Evolutionary conservation across 1,140 invertebrate species (phyloP), one percentile per base, ranked within the genome.

Genomic region (Musca vetustissima): DNA sequence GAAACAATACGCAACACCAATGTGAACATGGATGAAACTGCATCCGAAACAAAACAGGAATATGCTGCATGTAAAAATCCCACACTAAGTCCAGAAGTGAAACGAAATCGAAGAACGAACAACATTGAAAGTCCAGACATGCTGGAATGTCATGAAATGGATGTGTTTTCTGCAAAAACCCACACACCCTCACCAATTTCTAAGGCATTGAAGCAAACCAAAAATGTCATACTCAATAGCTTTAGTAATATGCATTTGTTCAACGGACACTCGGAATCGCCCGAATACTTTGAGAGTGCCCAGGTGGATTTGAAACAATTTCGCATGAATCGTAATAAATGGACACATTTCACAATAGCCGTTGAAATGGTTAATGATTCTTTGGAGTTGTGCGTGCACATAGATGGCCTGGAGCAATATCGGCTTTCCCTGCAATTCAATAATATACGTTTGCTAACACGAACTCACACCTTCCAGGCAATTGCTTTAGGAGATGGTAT

Each of bases 131-230:
- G 36, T 43, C 36, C 36, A 6, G 36, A 43, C 28, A 32, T 43
- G 11, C 28, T 8, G 36, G 13, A n/a, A 43, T 8, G 36, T 43
- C 36, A 43, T 43, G 36, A 43, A 43, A 43, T 43, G 36, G 11
- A 43, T 13, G 36, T 43, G 13, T 13, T 21, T 14, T n/a, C 17
- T 8, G 25, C 66, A n/a, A 22, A 24, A 15, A 32, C 3, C 8
- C n/a, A 22, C 1, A 14, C 24, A 19, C 32, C 67, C 21, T 71
- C 70, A 21, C 55, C 67, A 1, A 72, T 81, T 36, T 73, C 76
- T 2, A 75, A 80, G 43, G 78, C 80, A 0, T 52, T 82, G 0
- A 78, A 82, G 61, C 77, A 78, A 14, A 82, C 80, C 6, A 81
- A 80, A 64, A 25, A 73, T 25, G 80, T 75, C 1, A 50, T 82